These are phyloP conservation scores for Blastobasis adustella DNA, from an alignment of 2,888 invertebrate genomes.

Conservation along the genomic window DNA sequence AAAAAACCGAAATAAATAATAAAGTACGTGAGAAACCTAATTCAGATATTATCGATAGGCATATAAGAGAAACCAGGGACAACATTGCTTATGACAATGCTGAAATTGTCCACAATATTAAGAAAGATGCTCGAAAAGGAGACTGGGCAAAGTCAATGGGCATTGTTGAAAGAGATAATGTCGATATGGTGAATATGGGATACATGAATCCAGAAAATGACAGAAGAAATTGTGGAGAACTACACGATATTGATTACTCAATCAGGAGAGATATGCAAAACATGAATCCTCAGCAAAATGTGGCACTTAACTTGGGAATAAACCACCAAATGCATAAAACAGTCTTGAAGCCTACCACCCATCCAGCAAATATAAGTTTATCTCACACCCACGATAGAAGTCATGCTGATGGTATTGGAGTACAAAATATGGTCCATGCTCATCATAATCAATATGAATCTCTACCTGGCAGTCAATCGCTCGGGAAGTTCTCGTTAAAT, in stretches of 20 bases:
- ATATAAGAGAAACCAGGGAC: constrained; percentile 31
- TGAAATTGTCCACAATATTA: constrained; percentile 32
- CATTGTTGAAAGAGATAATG: constrained; percentile 47
- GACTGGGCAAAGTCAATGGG: constrained; percentile 36
- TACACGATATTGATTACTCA: constrained; percentile 33
- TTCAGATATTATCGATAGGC: constrained; percentile 29
- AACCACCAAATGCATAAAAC: constrained; percentile 43
- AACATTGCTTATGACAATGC: constrained; percentile 26
- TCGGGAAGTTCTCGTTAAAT: constrained; percentile 53
- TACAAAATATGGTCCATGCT: constrained; percentile 49
- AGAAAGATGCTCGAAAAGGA: constrained; percentile 28
- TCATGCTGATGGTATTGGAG: constrained; percentile 33
- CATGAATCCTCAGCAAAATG: constrained; percentile 41
- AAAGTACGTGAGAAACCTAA: constrained; percentile 41
- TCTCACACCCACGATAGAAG: constrained; percentile 46
- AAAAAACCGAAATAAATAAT: constrained; percentile 55
- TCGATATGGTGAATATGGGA: constrained; percentile 70
- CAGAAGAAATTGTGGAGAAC: constrained; percentile 36
- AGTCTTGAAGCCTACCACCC: constrained; percentile 39
- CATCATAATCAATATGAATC: constrained; percentile 57
- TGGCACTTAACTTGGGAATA: constrained; percentile 60
- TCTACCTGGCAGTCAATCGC: constrained; percentile 36
- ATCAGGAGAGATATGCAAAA: constrained; percentile 31
- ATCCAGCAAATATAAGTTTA: constrained; percentile 8
- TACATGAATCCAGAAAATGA: constrained; percentile 57